Evolutionary conservation across 2,797 vertebrate genomes (phyloP).

Genomic region (Lithobates pipiens): DNA sequence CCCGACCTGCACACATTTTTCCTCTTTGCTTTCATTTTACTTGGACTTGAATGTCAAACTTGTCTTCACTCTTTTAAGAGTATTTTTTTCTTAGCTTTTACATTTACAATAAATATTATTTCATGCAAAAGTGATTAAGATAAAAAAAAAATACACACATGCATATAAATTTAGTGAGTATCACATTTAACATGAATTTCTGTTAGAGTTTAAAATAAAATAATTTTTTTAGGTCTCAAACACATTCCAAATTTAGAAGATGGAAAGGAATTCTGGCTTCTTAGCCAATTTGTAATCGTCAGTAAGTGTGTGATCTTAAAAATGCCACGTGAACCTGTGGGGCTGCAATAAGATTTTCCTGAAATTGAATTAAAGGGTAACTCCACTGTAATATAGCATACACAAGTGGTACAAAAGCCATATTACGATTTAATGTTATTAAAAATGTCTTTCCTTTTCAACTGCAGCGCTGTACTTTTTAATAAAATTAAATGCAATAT

Average conservation of each 20-base stretch:
- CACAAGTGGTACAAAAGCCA: no score
- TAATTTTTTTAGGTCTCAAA: background rate
- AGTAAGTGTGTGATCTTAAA: background rate
- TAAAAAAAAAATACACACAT: background rate
- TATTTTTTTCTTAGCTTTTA: constrained; percentile 3
- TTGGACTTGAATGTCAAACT: constrained; percentile 50
- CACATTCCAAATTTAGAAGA: background rate
- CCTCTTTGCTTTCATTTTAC: constrained; percentile 46
- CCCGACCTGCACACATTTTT: constrained; percentile 39
- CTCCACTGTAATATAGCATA: no score
- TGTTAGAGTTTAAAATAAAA: background rate
- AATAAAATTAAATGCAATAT: no score
- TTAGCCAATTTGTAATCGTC: background rate
- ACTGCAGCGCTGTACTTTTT: no score
- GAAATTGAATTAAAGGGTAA: no score
- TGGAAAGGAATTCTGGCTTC: background rate
- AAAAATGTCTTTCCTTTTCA: no score
- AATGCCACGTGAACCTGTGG: background rate
- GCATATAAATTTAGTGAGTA: background rate
- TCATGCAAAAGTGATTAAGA: background rate
- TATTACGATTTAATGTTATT: no score
- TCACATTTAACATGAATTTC: background rate
- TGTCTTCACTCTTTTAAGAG: constrained; percentile 20
- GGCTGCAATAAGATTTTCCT: background rate
- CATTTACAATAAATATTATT: background rate